Percentiles rank a stretch among this genome's conserved stretches.
phyloP scores from a whole-genome alignment of 2,113 vertebrate genomes.

The Laticauda colubrina region DNA sequence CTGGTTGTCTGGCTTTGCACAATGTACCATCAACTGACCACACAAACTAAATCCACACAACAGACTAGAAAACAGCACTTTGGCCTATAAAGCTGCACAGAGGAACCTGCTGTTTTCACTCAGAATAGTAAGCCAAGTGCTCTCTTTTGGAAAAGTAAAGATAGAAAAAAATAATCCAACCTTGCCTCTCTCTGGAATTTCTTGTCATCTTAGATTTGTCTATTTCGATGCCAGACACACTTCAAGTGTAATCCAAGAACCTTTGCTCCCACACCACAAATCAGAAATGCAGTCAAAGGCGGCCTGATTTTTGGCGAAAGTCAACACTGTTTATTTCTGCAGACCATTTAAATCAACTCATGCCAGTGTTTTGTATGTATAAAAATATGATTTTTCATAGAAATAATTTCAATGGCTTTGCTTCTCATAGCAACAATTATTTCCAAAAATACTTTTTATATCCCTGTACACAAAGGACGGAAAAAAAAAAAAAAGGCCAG shows the following conservation, averaged over 20 bases:
- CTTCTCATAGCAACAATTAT: not conserved
- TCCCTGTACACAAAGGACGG: not conserved
- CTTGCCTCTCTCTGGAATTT: too few species aligned
- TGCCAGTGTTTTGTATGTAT: not conserved
- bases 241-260: not conserved
- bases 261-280: not conserved
- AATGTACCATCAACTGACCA: not conserved
- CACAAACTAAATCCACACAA: not conserved
- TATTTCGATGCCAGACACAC: not conserved
- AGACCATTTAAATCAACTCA: not conserved
- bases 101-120: not conserved
- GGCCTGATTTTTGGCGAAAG: not conserved
- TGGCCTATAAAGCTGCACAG: not conserved
- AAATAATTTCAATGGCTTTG: slow-evolving; percentile 4
- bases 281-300: not conserved
- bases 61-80: not conserved
- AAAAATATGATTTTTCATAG: not conserved
- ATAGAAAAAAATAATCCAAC: not conserved
- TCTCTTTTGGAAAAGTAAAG: not conserved
- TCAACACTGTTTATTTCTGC: not conserved
- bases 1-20: not conserved
- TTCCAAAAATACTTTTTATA: slow-evolving; percentile 2
- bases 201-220: not conserved
- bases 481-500: not conserved
- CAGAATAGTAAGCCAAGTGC: not conserved